phyloP scores from a whole-genome alignment of 30 jellyfish, hydroid and myxozoan genomes.

The Catostylus mosaicus region DNA sequence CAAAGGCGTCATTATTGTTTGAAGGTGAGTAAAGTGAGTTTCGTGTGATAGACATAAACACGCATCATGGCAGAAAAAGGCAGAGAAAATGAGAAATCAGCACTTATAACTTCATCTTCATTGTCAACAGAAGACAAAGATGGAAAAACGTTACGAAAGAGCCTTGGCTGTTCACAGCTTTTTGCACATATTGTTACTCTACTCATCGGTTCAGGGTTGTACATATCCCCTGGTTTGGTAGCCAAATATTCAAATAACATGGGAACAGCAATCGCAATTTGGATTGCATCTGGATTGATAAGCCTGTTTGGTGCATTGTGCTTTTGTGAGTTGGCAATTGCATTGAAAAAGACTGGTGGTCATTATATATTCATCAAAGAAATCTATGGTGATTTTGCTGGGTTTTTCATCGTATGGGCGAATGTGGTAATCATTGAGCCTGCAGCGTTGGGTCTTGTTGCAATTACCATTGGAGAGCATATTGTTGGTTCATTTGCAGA shows the following conservation, averaged over 20 bases:
- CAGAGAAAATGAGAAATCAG: too few species aligned
- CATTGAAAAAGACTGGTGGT: constrained; percentile 58
- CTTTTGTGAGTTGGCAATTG: constrained; percentile 45
- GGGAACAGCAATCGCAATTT: constrained; percentile 40
- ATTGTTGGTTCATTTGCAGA: constrained; percentile 24
- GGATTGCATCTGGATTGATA: constrained; percentile 32
- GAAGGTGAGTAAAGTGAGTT: too few species aligned
- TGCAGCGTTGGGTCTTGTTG: constrained; percentile 3
- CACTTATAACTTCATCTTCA: too few species aligned
- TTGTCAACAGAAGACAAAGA: too few species aligned
- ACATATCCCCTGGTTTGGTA: constrained; percentile 55
- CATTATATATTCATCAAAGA: constrained; percentile 34
- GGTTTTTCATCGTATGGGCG: constrained; percentile 36
- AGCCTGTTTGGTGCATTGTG: constrained; percentile 57
- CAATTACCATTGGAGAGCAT: constrained; percentile 33
- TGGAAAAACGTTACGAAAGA: background rate
- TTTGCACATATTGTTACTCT: constrained; percentile 43
- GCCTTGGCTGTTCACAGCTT: constrained; percentile 32
- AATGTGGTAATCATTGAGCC: constrained; percentile 15
- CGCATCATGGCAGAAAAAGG: too few species aligned
- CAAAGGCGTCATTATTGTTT: too few species aligned
- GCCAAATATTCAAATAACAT: constrained; percentile 47
- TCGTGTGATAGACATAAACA: too few species aligned
- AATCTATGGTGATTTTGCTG: constrained; percentile 45
- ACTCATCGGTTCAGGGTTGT: constrained; percentile 49